Evolutionary conservation across 2,888 invertebrate species (phyloP), one percentile per base, ranked within the genome.

Genomic region (Himalopsyche tibetana): DNA sequence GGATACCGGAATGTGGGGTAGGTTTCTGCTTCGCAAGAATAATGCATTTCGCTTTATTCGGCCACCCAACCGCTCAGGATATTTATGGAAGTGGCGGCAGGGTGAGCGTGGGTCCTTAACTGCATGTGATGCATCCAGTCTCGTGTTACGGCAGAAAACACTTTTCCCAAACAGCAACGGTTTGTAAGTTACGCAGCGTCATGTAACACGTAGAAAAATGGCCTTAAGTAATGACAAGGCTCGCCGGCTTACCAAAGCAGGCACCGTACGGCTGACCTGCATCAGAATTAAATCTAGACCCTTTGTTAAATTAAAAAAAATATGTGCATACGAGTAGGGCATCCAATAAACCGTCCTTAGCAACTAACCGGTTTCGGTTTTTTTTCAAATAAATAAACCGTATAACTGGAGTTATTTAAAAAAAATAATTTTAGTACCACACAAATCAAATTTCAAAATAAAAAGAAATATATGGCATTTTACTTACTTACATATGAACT

Each of bases 31-130:
- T 38, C 38, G 36, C 74, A 74, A 74, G 63, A 74, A 74, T 74
- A 74, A 74, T 74, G 74, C 38, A 74, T 74, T 38, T 74, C 74
- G 74, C 36, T 74, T 74, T 74, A 74, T 74, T 74, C 74, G 74
- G 19, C 74, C 74, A 74, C 74, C 74, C 38, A 74, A 74, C 28
- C 74, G 19, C 38, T 12, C 74, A 36, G 74, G 36, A 74, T 74
- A 74, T 74, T 74, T 74, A 74, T 74, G 74, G 74, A 36, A 74
- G 74, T 28, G 63, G 63, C 74, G 38, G 74, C 74, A 36, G 74
- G 74, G 74, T 38, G 74, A 74, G 74, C 74, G 28, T 51, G 5
- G 28, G 36, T 74, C 38, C 36, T 74, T 74, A 74, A 74, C 28
- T 74, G 74, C 74, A 74, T 36, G 74, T 74, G 74, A 74, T 74